Percentiles rank a stretch among this genome's conserved stretches.
These are phyloP conservation scores for Blastobasis adustella DNA, from an alignment of 2,888 invertebrate species.

Conservation along the genomic window DNA sequence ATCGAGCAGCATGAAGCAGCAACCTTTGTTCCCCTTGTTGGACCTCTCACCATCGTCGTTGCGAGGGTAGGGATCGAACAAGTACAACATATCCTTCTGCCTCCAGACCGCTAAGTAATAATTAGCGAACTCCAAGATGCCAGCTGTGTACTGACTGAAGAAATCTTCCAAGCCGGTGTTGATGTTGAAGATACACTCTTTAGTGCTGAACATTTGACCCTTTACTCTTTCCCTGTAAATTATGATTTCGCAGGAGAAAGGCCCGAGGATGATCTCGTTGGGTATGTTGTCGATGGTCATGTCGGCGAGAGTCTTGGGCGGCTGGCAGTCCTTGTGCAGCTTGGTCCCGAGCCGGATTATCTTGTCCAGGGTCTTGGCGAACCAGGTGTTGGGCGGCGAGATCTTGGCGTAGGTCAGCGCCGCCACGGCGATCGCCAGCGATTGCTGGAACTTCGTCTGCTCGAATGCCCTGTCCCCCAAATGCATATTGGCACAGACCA, in stretches of 20 bases:
- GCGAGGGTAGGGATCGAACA: constrained; percentile 79
- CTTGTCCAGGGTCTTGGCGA: constrained; percentile 73
- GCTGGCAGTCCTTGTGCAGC: constrained; percentile 67
- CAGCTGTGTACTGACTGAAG: constrained; percentile 66
- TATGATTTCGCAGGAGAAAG: constrained; percentile 73
- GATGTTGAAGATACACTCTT: constrained; percentile 69
- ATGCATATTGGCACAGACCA: constrained; percentile 74
- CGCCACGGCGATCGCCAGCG: constrained; percentile 74
- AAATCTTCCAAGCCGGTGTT: constrained; percentile 64
- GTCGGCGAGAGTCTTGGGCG: constrained; percentile 64
- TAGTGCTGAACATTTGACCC: constrained; percentile 62
- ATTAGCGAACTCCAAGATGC: constrained; percentile 76
- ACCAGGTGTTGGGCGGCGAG: constrained; percentile 77
- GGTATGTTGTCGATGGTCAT: constrained; percentile 72
- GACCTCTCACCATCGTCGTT: constrained; percentile 71
- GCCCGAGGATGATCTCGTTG: constrained; percentile 71
- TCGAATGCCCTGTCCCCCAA: constrained; percentile 75
- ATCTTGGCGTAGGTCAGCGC: constrained; percentile 79
- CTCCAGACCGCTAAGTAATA: constrained; percentile 77
- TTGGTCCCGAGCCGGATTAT: constrained; percentile 75
- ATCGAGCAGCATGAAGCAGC: constrained; percentile 77
- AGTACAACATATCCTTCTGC: constrained; percentile 77
- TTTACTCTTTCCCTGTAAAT: constrained; percentile 70
- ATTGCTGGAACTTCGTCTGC: constrained; percentile 74
- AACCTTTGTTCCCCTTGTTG: constrained; percentile 72